phyloP scores from a whole-genome alignment of 2,888 invertebrate genomes.

The Aphodius sticticus region DNA sequence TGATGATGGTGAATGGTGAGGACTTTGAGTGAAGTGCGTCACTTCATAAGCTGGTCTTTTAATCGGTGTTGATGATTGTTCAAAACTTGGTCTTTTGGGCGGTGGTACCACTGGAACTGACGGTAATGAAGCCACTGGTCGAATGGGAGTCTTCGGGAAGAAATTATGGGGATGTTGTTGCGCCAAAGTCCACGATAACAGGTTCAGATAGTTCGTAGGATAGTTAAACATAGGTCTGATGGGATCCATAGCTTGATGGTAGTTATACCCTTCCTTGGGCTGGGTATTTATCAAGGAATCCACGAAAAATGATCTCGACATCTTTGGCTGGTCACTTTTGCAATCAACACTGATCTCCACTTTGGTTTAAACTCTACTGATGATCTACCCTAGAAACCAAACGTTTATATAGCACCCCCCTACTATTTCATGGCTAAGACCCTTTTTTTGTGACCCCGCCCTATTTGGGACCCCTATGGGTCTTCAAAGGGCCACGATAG shows the following conservation, averaged over 20 bases:
- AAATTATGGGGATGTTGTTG: slow-evolving; percentile 60
- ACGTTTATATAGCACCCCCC: slow-evolving; percentile 31
- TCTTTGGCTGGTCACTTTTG: slow-evolving; percentile 57
- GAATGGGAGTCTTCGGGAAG: slow-evolving; percentile 54
- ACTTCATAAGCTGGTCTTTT: slow-evolving; percentile 36
- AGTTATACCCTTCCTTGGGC: slow-evolving; percentile 61
- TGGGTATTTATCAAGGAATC: slow-evolving; percentile 79
- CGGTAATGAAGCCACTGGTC: slow-evolving; percentile 53
- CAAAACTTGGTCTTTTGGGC: slow-evolving; percentile 21
- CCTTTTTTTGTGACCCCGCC: slow-evolving; percentile 19
- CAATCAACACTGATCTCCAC: slow-evolving; percentile 4
- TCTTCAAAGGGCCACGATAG: slow-evolving; percentile 22
- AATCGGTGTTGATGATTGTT: neutral
- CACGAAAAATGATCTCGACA: slow-evolving; percentile 85
- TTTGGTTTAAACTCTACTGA: neutral
- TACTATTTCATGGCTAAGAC: neutral
- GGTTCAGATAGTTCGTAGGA: slow-evolving; percentile 69
- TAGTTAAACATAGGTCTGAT: slow-evolving; percentile 68
- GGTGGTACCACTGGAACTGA: slow-evolving; percentile 48
- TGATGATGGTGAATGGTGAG: slow-evolving; percentile 31
- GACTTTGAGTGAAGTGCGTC: slow-evolving; percentile 20
- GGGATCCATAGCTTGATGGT: slow-evolving; percentile 59
- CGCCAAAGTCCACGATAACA: slow-evolving; percentile 71
- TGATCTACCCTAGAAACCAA: neutral
- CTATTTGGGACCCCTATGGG: neutral